Base-by-base conservation (phyloP, 2,888 invertebrate species). In the Drosophila falleni region DNA sequence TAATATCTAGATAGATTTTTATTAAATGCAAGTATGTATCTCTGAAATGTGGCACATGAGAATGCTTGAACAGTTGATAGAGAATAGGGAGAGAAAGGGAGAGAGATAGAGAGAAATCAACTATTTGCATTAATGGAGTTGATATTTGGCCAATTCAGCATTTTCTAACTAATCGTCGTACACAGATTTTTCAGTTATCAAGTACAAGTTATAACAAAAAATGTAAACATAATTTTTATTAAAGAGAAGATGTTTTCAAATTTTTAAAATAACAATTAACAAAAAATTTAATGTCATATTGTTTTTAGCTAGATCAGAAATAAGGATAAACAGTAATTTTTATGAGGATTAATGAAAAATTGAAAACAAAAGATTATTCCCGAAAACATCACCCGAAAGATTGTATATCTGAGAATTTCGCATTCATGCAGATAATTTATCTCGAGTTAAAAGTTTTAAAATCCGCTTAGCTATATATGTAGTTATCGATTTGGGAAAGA, bases 1-100 rank as follows among this genome's bases (percentile, higher is more conserved):
- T 35, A 44, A 37, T 53, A 47, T 33, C 42, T 59, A 61, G 23
- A 51, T 42, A 54, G 41, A 50, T 53, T 44, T 47, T 44, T 56
- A 60, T 51, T 42, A 35, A 33, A 55, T 55, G 54, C 39, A 41
- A 31, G 16, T 54, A 54, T 41, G 31, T 55, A 55, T 42, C 58
- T 51, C 62, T 54, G 70, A 70, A 56, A 47, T 47, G 51, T 46
- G 64, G 47, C 60, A 44, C 11, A 54, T 78, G 75, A 71, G 59
- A 33, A n/a, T 23, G 29, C 31, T 42, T 33, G 19, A 59, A 35
- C 19, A 49, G 39, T 74, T 44, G 44, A 54, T 16, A 49, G 47
- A 15, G 55, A 44, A 54, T 47, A 39, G 47, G 16, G 33, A 49
- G 47, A 47, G 35, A 41, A 13, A 37, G 33, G 15, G 44, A 60